Evolutionary conservation across 2,797 vertebrate species (phyloP).

Genomic region (Cichlasoma orientale): DNA sequence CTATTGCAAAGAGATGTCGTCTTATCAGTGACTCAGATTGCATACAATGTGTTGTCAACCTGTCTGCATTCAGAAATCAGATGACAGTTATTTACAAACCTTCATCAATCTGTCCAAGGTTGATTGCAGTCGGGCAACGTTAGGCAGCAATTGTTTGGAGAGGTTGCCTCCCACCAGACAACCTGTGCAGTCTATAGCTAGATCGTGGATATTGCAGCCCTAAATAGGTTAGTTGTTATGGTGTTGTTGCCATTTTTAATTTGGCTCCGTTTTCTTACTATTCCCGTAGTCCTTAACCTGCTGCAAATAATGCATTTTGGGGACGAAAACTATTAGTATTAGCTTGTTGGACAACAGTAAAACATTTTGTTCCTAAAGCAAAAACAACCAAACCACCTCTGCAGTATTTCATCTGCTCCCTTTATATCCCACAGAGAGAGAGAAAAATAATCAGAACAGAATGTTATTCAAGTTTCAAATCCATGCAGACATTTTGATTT

Average conservation of each 20-base stretch:
- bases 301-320: not conserved
- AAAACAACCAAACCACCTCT: constrained; percentile 18
- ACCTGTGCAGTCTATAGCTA: too few species aligned
- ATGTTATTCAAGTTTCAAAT: not conserved
- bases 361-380: constrained; percentile 18
- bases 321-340: not conserved
- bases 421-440: not conserved
- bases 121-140: too few species aligned
- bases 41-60: too few species aligned
- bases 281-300: not conserved
- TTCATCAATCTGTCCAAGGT: too few species aligned
- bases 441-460: constrained; percentile 16
- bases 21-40: not conserved
- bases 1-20: too few species aligned
- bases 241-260: too few species aligned
- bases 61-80: too few species aligned
- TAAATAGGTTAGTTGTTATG: too few species aligned
- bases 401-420: constrained; percentile 15
- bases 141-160: not conserved
- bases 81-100: too few species aligned
- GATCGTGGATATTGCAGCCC: too few species aligned
- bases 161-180: not conserved
- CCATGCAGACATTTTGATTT: not conserved
- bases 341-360: constrained; percentile 29
- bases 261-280: not conserved